Evolutionary conservation across 1,140 invertebrate species (phyloP), one percentile per base, ranked within the genome.

Genomic region (Magallana gigas): DNA sequence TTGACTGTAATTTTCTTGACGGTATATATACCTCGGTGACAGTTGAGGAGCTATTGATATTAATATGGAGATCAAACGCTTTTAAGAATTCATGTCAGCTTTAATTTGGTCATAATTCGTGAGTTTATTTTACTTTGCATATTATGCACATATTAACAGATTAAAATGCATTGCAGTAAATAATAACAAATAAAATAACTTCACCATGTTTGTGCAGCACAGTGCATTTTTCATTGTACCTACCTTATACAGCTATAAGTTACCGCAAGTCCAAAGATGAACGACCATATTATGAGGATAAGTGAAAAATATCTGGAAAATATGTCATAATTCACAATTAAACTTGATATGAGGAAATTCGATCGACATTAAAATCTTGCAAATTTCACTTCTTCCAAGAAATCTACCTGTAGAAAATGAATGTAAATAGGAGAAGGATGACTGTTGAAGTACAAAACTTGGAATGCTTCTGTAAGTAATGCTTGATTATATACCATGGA

Each of bases 231-330:
- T n/a, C 16, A n/a, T 5, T n/a, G 18, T 8, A 9, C 68, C 12
- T 76, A 76, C 68, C 68, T 76, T 36, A 76, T 76, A 29, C 68
- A 76, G 23, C 68, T 76, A 23, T 76, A 76, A 36, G 68, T 76
- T 23, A 12, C 68, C 8, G 68, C 68, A 29, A 76, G 36, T 76
- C 68, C 68, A 76, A 76, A 9, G 12, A 76, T 76, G 29, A 76
- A 76, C 3, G 68, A 76, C 68, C 68, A 76, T 29, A 76, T 76
- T 1, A 76, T 76, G 23, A 76, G 68, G 23, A 76, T 76, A 8
- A 76, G 68, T 76, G 68, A 76, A 11, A 76, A 76, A 76, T 76
- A 76, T 76, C 68, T 76, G 68, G 29, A 76, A 48, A 29, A 12
- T 48, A 48, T 48, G 36, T 48, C 36, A 48, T 48, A 48, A 48